These are phyloP conservation scores for Stenopsyche tienmushanensis DNA, from an alignment of 1,140 invertebrate species.

Conservation along the genomic window DNA sequence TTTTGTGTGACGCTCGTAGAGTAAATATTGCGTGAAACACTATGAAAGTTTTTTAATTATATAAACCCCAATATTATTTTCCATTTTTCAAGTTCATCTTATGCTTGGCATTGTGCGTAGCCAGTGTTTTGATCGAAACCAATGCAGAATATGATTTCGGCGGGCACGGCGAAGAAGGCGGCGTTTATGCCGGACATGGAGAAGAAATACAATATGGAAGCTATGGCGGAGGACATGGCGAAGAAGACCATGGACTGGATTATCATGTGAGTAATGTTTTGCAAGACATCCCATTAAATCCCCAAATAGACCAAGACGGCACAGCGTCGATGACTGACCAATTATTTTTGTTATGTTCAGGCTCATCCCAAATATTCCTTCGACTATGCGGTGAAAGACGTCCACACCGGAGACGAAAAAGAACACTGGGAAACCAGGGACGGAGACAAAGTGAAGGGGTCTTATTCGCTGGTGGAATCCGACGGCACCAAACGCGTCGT, in stretches of 20 bases:
- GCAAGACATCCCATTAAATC: not conserved
- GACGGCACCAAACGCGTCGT: conserved; percentile 62
- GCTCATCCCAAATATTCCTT: conserved; percentile 58
- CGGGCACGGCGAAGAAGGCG: not conserved
- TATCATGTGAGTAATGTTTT: not conserved
- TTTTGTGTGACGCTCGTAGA: too few species aligned
- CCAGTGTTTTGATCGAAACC: not conserved
- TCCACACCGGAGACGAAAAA: conserved; percentile 58
- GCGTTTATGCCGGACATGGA: conserved; percentile 38
- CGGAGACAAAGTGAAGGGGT: conserved; percentile 58
- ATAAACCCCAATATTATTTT: not conserved
- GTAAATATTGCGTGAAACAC: too few species aligned
- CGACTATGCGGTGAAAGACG: conserved; percentile 59
- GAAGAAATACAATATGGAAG: conserved; percentile 45
- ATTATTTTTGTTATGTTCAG: conserved; percentile 46
- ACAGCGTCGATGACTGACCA: too few species aligned
- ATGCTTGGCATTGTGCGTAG: conserved; percentile 4
- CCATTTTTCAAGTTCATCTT: not conserved
- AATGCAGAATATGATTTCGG: conserved; percentile 6
- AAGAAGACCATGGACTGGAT: not conserved
- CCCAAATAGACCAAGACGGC: too few species aligned
- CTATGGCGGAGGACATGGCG: conserved; percentile 35
- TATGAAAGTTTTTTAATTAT: not conserved
- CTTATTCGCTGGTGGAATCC: conserved; percentile 59
- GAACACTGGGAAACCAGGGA: conserved; percentile 59